Percentiles rank a stretch among this genome's conserved stretches.
Conservation (phyloP, 1,140 invertebrate genomes). For the Neodiprion fabricii region DNA sequence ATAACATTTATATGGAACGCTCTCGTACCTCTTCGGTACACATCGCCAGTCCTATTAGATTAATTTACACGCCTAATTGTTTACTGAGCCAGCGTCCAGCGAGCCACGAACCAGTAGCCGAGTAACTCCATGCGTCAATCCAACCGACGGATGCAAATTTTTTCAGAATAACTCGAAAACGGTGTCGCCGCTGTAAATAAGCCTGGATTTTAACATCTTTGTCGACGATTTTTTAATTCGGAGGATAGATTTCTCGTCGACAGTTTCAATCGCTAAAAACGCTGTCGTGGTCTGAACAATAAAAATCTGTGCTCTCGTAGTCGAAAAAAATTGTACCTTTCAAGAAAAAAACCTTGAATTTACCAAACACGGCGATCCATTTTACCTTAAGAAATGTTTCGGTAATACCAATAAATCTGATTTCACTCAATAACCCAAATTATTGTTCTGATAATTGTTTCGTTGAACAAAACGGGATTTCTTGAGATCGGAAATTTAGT, state of each 20-base stretch:
- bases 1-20: slow-evolving; percentile 1
- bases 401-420: no score
- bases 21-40: neutral
- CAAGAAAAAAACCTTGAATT: no score
- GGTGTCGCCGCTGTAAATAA: neutral
- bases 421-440: no score
- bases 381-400: no score
- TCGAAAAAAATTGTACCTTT: no score
- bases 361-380: no score
- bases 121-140: slow-evolving; percentile 18
- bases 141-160: neutral
- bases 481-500: no score
- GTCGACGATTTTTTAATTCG: neutral
- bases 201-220: neutral
- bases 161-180: neutral
- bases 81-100: slow-evolving; percentile 31
- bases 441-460: no score
- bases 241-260: neutral
- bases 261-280: neutral
- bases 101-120: slow-evolving; percentile 20
- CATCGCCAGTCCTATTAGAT: slow-evolving; percentile 36
- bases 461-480: no score
- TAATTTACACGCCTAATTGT: slow-evolving; percentile 48
- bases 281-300: no score
- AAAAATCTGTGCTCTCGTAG: no score